Evolutionary conservation across 2,888 invertebrate genomes (phyloP).

Genomic region (Dinocampus coccinellae): DNA sequence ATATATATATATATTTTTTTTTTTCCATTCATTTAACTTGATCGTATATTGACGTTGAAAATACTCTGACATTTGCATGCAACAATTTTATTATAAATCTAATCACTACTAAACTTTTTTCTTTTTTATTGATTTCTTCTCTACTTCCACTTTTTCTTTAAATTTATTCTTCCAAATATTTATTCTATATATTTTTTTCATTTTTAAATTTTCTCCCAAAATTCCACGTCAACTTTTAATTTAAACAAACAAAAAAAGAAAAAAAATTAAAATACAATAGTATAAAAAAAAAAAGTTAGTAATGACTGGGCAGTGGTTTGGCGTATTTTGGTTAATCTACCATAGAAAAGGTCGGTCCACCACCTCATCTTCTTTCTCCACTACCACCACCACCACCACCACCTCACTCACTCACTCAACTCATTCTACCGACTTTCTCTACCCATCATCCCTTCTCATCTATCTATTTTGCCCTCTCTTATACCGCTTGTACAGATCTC

Average conservation of each 20-base stretch:
- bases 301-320: conserved; percentile 43
- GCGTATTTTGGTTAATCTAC: conserved; percentile 58
- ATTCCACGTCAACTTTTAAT: too few species aligned
- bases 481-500: conserved; percentile 55
- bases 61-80: not conserved
- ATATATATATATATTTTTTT: too few species aligned
- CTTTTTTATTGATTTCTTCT: not conserved
- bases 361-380: too few species aligned
- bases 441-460: conserved; percentile 50
- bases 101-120: not conserved
- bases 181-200: too few species aligned
- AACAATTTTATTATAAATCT: not conserved
- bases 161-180: too few species aligned
- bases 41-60: not conserved
- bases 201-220: too few species aligned
- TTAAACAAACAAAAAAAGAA: too few species aligned
- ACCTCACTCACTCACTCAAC: not conserved
- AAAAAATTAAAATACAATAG: too few species aligned
- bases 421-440: not conserved
- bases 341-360: conserved; percentile 65
- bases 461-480: not conserved
- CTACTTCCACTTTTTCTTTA: too few species aligned
- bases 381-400: too few species aligned
- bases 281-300: too few species aligned
- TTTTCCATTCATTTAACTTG: not conserved